phyloP scores from a whole-genome alignment of 2,888 invertebrate species.

The Ferdinandea cuprea region DNA sequence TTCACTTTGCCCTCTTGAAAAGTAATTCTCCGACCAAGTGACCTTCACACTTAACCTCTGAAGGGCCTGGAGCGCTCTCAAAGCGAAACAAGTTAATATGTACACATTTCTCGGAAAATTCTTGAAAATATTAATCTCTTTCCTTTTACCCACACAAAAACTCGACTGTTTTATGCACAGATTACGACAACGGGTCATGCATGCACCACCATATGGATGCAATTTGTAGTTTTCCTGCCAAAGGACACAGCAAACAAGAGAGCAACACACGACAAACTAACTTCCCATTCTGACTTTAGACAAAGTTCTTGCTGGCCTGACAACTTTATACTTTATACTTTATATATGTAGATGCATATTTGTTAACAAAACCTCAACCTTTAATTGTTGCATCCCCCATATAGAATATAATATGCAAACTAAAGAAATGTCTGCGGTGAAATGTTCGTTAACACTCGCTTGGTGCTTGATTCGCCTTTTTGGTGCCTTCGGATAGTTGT shows the following conservation, averaged over 20 bases:
- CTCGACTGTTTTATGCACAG: slow-evolving; percentile 31
- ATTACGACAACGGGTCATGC: slow-evolving; percentile 32
- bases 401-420: slow-evolving; percentile 39
- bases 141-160: neutral
- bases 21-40: slow-evolving; percentile 25
- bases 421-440: slow-evolving; percentile 40
- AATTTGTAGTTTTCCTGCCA: slow-evolving; percentile 25
- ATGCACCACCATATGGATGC: slow-evolving; percentile 14
- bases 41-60: slow-evolving; percentile 31
- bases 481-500: slow-evolving; percentile 33
- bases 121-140: slow-evolving; percentile 18
- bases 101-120: neutral
- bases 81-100: slow-evolving; percentile 21
- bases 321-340: no score
- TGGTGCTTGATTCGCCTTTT: neutral
- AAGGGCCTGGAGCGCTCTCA: neutral
- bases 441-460: slow-evolving; percentile 57
- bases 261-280: neutral
- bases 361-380: slow-evolving; percentile 39
- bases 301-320: slow-evolving; percentile 8
- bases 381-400: slow-evolving; percentile 68
- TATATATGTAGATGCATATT: neutral
- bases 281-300: slow-evolving; percentile 25
- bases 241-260: slow-evolving; percentile 22
- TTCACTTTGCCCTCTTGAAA: slow-evolving; percentile 16